phyloP scores from a whole-genome alignment of 2,797 vertebrate species.

The Semaprochilodus insignis region DNA sequence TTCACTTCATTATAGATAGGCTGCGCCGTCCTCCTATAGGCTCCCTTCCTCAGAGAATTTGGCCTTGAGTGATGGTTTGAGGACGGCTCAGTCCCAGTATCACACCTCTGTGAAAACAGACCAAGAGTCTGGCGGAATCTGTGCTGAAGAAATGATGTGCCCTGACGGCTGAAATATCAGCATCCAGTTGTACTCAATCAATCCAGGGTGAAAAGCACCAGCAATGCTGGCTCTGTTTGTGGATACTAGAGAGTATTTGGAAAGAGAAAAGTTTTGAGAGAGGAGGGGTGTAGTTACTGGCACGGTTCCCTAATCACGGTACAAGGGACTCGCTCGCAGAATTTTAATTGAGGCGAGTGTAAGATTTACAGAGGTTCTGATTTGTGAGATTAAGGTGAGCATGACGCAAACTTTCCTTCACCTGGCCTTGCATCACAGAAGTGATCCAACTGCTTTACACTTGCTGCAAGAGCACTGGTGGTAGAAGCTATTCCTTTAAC shows the following conservation, averaged over 20 bases:
- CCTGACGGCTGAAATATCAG: background rate
- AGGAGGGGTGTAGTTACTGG: background rate
- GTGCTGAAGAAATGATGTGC: background rate
- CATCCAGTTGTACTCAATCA: no score
- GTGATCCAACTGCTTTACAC: background rate
- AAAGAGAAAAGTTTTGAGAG: background rate
- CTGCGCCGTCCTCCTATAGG: slow-evolving; percentile 12
- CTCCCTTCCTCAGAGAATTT: slow-evolving; percentile 21
- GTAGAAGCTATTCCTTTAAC: background rate
- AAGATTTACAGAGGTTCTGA: background rate
- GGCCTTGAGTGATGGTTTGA: slow-evolving; percentile 46
- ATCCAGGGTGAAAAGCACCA: background rate
- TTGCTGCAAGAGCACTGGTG: background rate
- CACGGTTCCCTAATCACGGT: background rate
- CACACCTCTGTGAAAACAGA: slow-evolving; percentile 19
- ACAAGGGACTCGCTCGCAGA: background rate
- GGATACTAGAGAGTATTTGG: background rate
- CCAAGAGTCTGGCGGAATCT: background rate
- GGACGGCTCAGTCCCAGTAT: slow-evolving; percentile 24
- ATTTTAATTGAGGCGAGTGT: background rate
- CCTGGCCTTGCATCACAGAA: background rate
- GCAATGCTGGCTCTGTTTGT: background rate
- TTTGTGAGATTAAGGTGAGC: background rate
- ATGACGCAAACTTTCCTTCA: background rate
- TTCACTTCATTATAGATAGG: slow-evolving; percentile 28